These are phyloP conservation scores for Perca flavescens DNA, from an alignment of 2,113 vertebrate genomes.

Conservation along the genomic window DNA sequence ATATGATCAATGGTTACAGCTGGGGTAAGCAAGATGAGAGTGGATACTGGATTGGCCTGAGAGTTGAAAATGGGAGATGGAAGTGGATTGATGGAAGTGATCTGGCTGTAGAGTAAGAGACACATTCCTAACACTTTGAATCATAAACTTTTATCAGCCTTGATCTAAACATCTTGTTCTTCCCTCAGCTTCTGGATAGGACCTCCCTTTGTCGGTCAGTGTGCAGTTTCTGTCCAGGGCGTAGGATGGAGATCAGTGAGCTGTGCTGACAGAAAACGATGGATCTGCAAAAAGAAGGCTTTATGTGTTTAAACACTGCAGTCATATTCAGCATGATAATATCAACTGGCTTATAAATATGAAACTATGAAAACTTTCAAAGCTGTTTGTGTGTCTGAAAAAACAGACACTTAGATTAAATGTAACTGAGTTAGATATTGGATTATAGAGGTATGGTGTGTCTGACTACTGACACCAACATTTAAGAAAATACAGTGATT, in stretches of 20 bases:
- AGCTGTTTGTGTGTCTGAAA: not conserved
- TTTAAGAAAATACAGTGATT: not conserved
- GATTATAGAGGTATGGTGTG: not conserved
- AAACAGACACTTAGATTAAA: no score
- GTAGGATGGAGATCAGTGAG: not conserved
- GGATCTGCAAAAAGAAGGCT: conserved; percentile 43
- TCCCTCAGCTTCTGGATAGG: conserved; percentile 20
- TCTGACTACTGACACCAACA: not conserved
- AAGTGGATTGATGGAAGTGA: conserved; percentile 45
- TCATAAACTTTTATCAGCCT: not conserved
- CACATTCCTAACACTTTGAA: not conserved
- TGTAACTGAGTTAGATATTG: not conserved
- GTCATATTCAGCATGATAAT: not conserved
- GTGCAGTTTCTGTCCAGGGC: not conserved
- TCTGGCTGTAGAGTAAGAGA: conserved; percentile 6
- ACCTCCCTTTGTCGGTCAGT: not conserved
- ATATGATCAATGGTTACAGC: accelerated
- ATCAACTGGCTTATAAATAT: not conserved
- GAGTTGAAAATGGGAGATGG: conserved; percentile 29
- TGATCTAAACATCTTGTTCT: not conserved
- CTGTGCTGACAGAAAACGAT: accelerated
- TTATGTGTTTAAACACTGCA: conserved; percentile 21
- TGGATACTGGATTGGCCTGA: conserved; percentile 56
- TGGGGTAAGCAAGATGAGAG: accelerated
- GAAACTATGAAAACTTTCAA: not conserved